A percentile compares a stretch with the other conserved stretches of the same genome.
Conservation (phyloP, 1,140 invertebrate species). For the Nixonia krombeini region DNA sequence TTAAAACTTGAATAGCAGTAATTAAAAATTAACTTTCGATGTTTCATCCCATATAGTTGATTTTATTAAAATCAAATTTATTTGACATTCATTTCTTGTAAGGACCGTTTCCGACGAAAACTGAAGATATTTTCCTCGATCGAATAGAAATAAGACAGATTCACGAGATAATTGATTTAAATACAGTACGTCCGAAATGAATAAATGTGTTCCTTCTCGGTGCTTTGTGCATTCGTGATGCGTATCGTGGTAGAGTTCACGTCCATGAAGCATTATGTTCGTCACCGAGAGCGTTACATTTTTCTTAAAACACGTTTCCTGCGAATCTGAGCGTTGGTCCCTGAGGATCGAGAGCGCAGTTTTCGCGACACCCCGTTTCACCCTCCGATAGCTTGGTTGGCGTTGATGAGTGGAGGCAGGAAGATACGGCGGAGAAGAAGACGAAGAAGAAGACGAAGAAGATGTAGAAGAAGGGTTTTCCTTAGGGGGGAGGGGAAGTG, state of each 20-base stretch:
- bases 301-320: slow-evolving; percentile 56
- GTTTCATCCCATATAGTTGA: too few relatives aligned
- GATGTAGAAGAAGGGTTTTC: slow-evolving; percentile 31
- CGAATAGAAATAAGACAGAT: too few relatives aligned
- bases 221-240: slow-evolving; percentile 21
- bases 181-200: too few relatives aligned
- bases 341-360: slow-evolving; percentile 30
- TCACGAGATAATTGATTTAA: too few relatives aligned
- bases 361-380: slow-evolving; percentile 29
- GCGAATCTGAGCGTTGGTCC: slow-evolving; percentile 34
- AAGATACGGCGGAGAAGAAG: slow-evolving; percentile 54
- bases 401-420: slow-evolving; percentile 68
- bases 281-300: slow-evolving; percentile 41
- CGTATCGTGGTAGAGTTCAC: slow-evolving; percentile 18
- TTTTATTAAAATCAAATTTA: too few relatives aligned
- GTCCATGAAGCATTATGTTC: slow-evolving; percentile 38
- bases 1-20: too few relatives aligned
- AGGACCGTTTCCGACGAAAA: too few relatives aligned
- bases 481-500: slow-evolving; percentile 25
- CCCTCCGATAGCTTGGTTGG: slow-evolving; percentile 44
- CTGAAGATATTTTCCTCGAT: too few relatives aligned
- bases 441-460: too few relatives aligned
- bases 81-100: too few relatives aligned
- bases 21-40: too few relatives aligned
- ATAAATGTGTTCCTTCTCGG: too few relatives aligned